Evolutionary conservation across 2,113 vertebrate species (phyloP), one percentile per base, ranked within the genome.

Genomic region (Thalassoma bifasciatum): DNA sequence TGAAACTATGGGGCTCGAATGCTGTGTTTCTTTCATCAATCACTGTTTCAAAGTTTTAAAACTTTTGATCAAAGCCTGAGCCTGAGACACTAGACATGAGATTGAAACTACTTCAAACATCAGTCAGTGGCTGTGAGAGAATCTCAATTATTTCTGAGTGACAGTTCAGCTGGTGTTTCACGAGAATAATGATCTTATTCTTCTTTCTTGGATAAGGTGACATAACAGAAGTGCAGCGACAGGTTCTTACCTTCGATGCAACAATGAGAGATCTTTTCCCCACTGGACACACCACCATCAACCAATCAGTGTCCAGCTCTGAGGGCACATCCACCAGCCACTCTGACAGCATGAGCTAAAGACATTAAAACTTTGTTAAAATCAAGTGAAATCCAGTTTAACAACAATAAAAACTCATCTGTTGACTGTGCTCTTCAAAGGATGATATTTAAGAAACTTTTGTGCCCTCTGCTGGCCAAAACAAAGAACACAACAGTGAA

Each of bases 301-400:
- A 86, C 98, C 98, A 99, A 44, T 98, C 95, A 46, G 95, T 91
- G 51, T 91, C 93, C 89, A 99, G 89, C 52, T 99, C 96, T 47
- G 84, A 58, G 23, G 98, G 98, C 2, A 99, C 88, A 1, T 99
- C 98, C 30, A 99, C 97, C 74, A 99, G 80, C 98, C 98, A 99
- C 83, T 99, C 98, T 0, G 98, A 99, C 36, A 99, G 92, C 98
- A 99, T 99, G 87, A 99, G 93, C 98, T 99, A 44, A 0, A 0
- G 57, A 86, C 0, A 22, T 86, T 30, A 9, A 54, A 13, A 11
- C 47, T 24, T 49, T 11, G 66, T 14, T 49, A 36, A n/a, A 26
- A 63, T 22, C 8, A 49, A n/a, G n/a, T n/a, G n/a, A n/a, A 12
- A 44, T 7, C 8, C 40, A 73, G 34, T 3, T 56, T 63, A 54